These are phyloP conservation scores for Eulemur rubriventer DNA, from an alignment of 2,797 vertebrate species.

Conservation along the genomic window DNA sequence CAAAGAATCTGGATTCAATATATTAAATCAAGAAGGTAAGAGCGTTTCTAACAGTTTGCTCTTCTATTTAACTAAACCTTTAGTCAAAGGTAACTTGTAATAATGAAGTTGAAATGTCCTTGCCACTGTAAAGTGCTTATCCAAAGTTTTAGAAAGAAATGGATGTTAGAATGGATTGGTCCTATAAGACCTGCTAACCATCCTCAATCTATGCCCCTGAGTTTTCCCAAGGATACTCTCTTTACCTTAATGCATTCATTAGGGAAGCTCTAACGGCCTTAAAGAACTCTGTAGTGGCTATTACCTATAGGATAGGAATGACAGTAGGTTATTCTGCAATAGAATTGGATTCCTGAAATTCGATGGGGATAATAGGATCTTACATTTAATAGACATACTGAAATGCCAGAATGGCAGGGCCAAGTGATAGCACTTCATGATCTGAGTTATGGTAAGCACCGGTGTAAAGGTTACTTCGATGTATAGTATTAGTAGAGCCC, in stretches of 20 bases:
- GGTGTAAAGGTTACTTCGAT: neutral
- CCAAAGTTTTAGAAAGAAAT: neutral
- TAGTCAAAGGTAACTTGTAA: neutral
- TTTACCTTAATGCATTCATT: neutral
- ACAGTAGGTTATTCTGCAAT: neutral
- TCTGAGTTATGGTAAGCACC: too few species aligned
- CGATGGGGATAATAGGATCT: neutral
- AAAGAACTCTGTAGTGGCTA: neutral
- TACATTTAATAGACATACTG: neutral
- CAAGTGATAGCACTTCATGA: neutral
- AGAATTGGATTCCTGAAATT: neutral
- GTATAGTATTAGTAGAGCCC: neutral
- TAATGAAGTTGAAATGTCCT: neutral
- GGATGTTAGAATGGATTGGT: neutral
- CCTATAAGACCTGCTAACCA: neutral
- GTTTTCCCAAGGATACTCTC: neutral
- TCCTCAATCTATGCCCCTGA: neutral
- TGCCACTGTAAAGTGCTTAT: neutral
- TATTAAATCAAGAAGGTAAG: neutral
- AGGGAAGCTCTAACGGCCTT: neutral
- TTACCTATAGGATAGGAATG: neutral
- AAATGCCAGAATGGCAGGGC: neutral
- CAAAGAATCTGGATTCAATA: neutral
- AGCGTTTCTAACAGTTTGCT: neutral
- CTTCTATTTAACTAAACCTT: neutral